These are phyloP conservation scores for Caenorhabditis panamensis DNA, from an alignment of 2,888 invertebrate species.

Conservation along the genomic window DNA sequence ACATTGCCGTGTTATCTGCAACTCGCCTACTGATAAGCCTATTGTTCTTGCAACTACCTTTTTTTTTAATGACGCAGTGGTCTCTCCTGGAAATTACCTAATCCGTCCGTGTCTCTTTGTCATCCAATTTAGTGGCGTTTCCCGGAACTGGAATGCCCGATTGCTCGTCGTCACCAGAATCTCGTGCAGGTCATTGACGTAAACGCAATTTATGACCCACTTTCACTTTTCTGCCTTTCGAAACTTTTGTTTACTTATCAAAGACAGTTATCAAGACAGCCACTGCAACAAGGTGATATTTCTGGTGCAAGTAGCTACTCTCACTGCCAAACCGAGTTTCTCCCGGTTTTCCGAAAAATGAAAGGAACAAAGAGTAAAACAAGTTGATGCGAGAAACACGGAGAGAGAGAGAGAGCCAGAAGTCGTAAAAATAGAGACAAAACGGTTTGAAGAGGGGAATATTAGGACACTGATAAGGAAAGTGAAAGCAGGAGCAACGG, in stretches of 20 bases:
- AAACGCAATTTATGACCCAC: conserved; percentile 64
- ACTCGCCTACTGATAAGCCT: conserved; percentile 24
- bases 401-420: conserved; percentile 9
- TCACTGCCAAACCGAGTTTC: background rate
- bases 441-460: background rate
- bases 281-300: conserved; percentile 4
- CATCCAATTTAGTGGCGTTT: conserved; percentile 52
- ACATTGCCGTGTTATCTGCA: background rate
- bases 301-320: background rate
- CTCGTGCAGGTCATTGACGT: conserved; percentile 62
- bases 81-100: conserved; percentile 25
- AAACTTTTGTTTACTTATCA: conserved; percentile 56
- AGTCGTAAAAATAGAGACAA: conserved; percentile 25
- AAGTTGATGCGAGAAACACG: conserved; percentile 7
- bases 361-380: conserved; percentile 39
- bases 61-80: conserved; percentile 34
- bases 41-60: conserved; percentile 18
- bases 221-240: conserved; percentile 28
- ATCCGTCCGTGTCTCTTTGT: conserved; percentile 41
- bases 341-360: conserved; percentile 16
- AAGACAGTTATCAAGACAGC: conserved; percentile 18
- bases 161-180: conserved; percentile 36
- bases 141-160: conserved; percentile 43
- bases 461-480: conserved; percentile 34
- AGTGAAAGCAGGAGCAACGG: background rate